A percentile compares a stretch with the other conserved stretches of the same genome.
Conservation (phyloP, 2,888 invertebrate genomes). For the Nomada goodeniana region DNA sequence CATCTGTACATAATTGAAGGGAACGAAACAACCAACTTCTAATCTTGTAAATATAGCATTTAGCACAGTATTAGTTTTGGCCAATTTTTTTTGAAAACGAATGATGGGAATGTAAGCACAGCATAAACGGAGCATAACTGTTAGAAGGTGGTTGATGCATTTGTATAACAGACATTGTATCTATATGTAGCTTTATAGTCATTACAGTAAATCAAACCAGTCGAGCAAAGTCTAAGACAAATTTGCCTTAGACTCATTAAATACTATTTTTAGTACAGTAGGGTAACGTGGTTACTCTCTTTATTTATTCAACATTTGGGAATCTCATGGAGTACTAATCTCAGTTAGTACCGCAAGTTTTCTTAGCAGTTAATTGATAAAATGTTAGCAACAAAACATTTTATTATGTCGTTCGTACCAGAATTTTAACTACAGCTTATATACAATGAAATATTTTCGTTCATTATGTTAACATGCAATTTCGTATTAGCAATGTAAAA, state of each 20-base stretch:
- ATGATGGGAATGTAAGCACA: conserved; percentile 19
- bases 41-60: conserved; percentile 68
- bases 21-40: conserved; percentile 37
- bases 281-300: conserved; percentile 58
- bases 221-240: conserved; percentile 60
- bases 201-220: conserved; percentile 72
- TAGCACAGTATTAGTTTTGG: conserved; percentile 60
- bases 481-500: conserved; percentile 25
- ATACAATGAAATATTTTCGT: conserved; percentile 22
- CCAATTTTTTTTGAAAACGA: conserved; percentile 31
- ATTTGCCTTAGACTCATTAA: conserved; percentile 60
- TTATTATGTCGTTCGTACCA: conserved; percentile 26
- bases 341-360: conserved; percentile 22
- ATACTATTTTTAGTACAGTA: conserved; percentile 69
- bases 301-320: conserved; percentile 70
- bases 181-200: conserved; percentile 62
- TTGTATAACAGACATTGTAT: conserved; percentile 64
- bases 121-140: conserved; percentile 49
- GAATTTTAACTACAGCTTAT: conserved; percentile 25
- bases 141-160: conserved; percentile 71
- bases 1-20: conserved; percentile 60
- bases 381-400: conserved; percentile 20
- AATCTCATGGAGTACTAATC: conserved; percentile 53
- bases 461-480: conserved; percentile 22
- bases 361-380: conserved; percentile 34